Evolutionary conservation across 2,888 invertebrate species (phyloP).

Genomic region (Pemphredon lugubris): DNA sequence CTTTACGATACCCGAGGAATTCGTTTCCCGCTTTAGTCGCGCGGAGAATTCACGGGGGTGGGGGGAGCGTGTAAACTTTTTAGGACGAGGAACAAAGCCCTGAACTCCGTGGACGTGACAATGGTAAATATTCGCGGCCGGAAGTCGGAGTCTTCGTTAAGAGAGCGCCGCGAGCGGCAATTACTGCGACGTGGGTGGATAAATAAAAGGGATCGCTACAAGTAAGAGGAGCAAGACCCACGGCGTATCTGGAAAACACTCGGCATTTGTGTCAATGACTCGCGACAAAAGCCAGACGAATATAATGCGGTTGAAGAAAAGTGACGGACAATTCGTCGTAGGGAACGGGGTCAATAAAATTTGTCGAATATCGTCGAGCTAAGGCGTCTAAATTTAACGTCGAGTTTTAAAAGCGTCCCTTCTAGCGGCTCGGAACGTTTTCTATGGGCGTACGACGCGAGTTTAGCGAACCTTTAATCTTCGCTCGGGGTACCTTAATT

Average conservation of each 20-base stretch:
- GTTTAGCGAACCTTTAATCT: conserved; percentile 51
- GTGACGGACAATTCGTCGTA: too few species aligned
- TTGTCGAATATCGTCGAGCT: not conserved
- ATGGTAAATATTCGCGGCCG: conserved; percentile 34
- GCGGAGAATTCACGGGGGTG: not conserved
- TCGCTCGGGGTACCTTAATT: conserved; percentile 39
- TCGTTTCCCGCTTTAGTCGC: not conserved
- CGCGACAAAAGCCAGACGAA: too few species aligned
- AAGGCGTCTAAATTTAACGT: conserved; percentile 10
- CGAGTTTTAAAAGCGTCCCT: not conserved
- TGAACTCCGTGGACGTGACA: conserved; percentile 15
- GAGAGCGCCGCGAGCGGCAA: conserved; percentile 33
- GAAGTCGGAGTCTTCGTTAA: conserved; percentile 43
- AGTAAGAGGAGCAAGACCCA: not conserved
- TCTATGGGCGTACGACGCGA: conserved; percentile 8
- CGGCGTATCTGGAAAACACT: not conserved
- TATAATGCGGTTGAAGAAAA: too few species aligned
- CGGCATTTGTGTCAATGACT: too few species aligned
- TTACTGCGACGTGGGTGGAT: conserved; percentile 43
- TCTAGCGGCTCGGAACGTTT: not conserved
- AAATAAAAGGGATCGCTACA: conserved; percentile 44
- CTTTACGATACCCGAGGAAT: too few species aligned
- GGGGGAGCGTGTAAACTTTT: not conserved
- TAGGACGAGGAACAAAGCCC: not conserved
- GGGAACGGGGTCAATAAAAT: not conserved